Evolutionary conservation across 2,888 invertebrate genomes (phyloP), one percentile per base, ranked within the genome.

Genomic region (Hoplodrina ambigua): DNA sequence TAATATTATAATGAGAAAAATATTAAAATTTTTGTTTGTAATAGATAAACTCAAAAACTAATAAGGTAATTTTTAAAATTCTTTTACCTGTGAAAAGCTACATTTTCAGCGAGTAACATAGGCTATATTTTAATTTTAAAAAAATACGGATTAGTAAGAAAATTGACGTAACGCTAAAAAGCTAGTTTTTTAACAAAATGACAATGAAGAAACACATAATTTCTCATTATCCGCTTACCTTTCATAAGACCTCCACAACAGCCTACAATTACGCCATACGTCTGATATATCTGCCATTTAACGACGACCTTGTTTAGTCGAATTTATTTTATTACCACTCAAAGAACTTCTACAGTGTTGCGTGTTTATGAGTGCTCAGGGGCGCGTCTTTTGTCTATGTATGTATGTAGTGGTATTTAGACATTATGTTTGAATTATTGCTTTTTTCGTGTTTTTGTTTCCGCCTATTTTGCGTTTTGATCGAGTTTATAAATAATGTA

Each of bases 281-380:
- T 70, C 44, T 72, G 11, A 64, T 64, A 46, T 62, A 72, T 70
- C 52, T 65, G 33, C 58, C 49, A 60, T 67, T 79, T 66, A 78
- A 33, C 55, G 30, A 60, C 57, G 80, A 67, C 79, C 76, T 79
- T 69, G 68, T 66, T 63, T 20, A 57, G 52, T n/a, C 10, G 46
- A 69, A 66, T 72, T 78, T 61, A 67, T 80, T 80, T 81, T 81
- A 81, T 64, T 49, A 57, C 69, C 78, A 69, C 81, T 78, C 69
- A 64, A 67, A 68, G 59, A 78, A 81, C 44, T 72, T 81, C 37
- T 59, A 54, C 13, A 1, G 59, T 53, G 73, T 78, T 77, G 77
- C 82, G 82, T 80, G 82, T 80, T 67, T 78, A 72, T 56, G 73
- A 69, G 59, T 67, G 53, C 19, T 44, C 44, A 20, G 64, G 74